Base-by-base conservation (phyloP, 2,797 vertebrate genomes). In the Thunnus albacares region DNA sequence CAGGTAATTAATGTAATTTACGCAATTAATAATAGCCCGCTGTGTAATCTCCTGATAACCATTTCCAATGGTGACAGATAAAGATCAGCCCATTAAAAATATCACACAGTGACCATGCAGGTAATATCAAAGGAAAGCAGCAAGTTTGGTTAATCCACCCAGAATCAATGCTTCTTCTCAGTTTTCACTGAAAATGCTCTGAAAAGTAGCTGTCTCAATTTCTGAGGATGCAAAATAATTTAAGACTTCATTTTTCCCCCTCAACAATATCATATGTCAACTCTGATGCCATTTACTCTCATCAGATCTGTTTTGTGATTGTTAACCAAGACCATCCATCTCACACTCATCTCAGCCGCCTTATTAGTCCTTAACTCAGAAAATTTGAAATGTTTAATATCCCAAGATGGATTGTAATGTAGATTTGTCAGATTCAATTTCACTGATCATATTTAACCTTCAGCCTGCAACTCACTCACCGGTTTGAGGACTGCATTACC, bases 351-450 rank as follows among this genome's bases (percentile, higher is more conserved):
- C 93, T 92, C 94, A 68, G 91, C 90, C 88, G 89, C 82, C 92
- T 94, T 95, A 95, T 96, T 96, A 96, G 93, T 93, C 77, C 92
- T 94, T 95, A 94, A 95, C 95, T 94, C 90, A 69, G 79, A 90
- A 94, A 94, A 95, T 95, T 91, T 95, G 92, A 95, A 95, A 95
- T 94, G 93, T 95, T 94, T 96, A 96, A 96, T 96, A 96, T 95
- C 92, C 90, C 83, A 92, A 95, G 95, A 96, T 96, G 95, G 95
- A 96, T 96, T 92, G 91, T 95, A 95, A 95, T 95, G 94, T 95
- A 93, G 92, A 92, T 94, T 94, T 96, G 95, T 95, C 95, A 92
- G 89, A 94, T 95, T 93, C 93, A 94, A 95, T 96, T 93, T 90
- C 65, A 72, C 83, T 89, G 86, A 93, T 94, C 94, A 93, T 96